These are phyloP conservation scores for Talpa occidentalis DNA, from an alignment of 2,113 vertebrate genomes.

Conservation along the genomic window DNA sequence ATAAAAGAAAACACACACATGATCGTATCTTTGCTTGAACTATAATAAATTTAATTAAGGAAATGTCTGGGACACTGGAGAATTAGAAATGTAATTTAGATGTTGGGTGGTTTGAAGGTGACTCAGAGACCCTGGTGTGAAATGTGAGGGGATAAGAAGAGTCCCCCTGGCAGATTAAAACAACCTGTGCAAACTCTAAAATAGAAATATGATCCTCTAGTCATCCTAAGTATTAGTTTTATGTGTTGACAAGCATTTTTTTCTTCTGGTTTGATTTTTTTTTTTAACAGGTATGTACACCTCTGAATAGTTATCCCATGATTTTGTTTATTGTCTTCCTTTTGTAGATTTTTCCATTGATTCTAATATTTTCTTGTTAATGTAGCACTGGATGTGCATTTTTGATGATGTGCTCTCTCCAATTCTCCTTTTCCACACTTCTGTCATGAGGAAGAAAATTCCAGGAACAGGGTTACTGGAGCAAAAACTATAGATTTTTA, in stretches of 20 bases:
- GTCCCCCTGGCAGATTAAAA: not conserved
- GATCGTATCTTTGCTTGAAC: not conserved
- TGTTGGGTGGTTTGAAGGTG: accelerated
- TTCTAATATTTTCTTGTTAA: not conserved
- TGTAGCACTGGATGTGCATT: not conserved
- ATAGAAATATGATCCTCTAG: not conserved
- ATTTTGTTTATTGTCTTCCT: not conserved
- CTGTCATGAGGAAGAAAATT: not conserved
- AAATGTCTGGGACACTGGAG: not conserved
- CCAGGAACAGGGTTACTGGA: not conserved
- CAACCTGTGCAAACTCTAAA: not conserved
- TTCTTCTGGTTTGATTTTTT: not conserved
- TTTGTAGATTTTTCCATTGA: not conserved
- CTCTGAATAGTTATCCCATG: not conserved
- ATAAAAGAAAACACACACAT: not conserved
- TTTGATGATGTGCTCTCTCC: not conserved
- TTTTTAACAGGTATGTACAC: not conserved
- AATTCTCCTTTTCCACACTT: not conserved
- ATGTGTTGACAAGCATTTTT: not conserved
- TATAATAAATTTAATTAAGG: not conserved
- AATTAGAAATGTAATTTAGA: not conserved
- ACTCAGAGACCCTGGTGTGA: not conserved
- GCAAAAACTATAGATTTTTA: not conserved
- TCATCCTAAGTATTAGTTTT: not conserved
- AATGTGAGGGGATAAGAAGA: not conserved